phyloP scores from a whole-genome alignment of 2,888 invertebrate species.

The Halictus quadricinctus region DNA sequence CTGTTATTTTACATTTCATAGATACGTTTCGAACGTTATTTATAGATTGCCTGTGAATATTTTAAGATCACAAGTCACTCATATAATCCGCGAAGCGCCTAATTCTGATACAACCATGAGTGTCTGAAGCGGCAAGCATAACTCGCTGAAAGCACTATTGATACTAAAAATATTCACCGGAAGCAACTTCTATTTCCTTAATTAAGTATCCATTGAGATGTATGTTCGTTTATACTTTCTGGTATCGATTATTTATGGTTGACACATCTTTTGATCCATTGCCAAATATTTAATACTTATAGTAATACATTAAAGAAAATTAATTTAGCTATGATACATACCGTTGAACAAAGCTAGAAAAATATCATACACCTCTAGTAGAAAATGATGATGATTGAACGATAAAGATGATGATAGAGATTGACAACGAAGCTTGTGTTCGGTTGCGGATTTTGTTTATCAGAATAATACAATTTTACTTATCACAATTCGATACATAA shows the following conservation, averaged over 20 bases:
- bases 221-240: not conserved
- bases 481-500: not conserved
- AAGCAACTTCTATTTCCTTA: not conserved
- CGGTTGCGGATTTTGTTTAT: too few species aligned
- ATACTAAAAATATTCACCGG: conserved; percentile 11
- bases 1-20: conserved; percentile 12
- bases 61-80: conserved; percentile 32
- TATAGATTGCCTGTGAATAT: conserved; percentile 50
- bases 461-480: too few species aligned
- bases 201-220: not conserved
- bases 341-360: not conserved
- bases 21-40: conserved; percentile 45
- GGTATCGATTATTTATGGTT: not conserved
- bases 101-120: conserved; percentile 10
- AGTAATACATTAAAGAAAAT: not conserved
- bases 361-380: not conserved
- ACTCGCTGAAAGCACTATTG: not conserved
- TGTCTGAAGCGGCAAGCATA: not conserved
- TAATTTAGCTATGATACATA: not conserved
- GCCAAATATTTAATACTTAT: not conserved
- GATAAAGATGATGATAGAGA: too few species aligned
- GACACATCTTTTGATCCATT: not conserved
- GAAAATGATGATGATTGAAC: not conserved
- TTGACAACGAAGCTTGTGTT: too few species aligned
- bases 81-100: not conserved